These are phyloP conservation scores for Cyanoliseus patagonus DNA, from an alignment of 2,113 vertebrate genomes.

Conservation along the genomic window DNA sequence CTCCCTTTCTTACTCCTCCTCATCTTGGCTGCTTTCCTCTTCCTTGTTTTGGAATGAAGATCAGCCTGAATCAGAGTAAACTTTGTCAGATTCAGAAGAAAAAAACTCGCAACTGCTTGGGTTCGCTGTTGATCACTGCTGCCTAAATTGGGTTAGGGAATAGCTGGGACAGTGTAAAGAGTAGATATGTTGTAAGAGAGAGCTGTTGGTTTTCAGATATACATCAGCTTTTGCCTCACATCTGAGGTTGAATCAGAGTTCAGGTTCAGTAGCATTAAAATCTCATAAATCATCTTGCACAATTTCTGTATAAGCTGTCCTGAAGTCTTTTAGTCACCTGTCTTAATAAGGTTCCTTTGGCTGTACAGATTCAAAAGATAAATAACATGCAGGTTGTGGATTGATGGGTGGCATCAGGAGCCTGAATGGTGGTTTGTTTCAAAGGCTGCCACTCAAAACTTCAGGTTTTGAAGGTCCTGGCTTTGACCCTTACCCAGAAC, in stretches of 20 bases:
- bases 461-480: background rate
- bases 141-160: background rate
- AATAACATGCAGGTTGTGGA: background rate
- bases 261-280: background rate
- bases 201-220: background rate
- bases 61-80: conserved; percentile 32
- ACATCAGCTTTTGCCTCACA: background rate
- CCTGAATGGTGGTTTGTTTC: background rate
- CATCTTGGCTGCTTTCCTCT: conserved; percentile 15
- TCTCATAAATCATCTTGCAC: background rate
- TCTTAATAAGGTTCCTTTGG: background rate
- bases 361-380: background rate
- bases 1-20: conserved; percentile 7
- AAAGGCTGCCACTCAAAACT: background rate
- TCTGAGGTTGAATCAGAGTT: background rate
- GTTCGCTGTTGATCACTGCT: background rate
- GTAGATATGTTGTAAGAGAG: background rate
- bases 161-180: background rate
- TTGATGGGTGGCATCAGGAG: background rate
- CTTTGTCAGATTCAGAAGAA: background rate
- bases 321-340: background rate
- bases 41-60: conserved; percentile 20
- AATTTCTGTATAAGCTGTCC: background rate
- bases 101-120: background rate
- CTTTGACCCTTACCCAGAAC: background rate